These are phyloP conservation scores for Anabas testudineus DNA, from an alignment of 2,797 vertebrate species.

Conservation along the genomic window DNA sequence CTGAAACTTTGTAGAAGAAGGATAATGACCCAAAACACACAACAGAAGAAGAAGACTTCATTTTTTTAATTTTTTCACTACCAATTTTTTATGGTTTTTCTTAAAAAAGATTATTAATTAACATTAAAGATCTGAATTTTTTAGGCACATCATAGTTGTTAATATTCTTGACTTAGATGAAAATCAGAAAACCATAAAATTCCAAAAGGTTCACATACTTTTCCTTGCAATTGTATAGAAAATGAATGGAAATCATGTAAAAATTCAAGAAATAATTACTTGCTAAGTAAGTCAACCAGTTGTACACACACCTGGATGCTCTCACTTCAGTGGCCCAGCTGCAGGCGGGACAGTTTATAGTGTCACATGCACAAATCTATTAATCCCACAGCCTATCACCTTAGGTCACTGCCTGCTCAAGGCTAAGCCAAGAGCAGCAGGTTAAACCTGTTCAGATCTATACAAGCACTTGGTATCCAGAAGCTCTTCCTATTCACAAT, in stretches of 20 bases:
- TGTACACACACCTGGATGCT: conserved; percentile 25
- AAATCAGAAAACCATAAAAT: too few species aligned
- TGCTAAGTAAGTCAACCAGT: conserved; percentile 3
- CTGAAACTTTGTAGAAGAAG: too few species aligned
- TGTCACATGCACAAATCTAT: conserved; percentile 25
- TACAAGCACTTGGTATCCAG: conserved; percentile 47
- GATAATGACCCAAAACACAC: too few species aligned
- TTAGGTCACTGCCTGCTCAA: conserved; percentile 26
- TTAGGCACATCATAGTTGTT: too few species aligned
- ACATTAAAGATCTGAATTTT: too few species aligned
- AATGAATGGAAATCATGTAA: not conserved
- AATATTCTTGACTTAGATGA: too few species aligned
- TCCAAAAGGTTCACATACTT: too few species aligned
- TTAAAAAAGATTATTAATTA: too few species aligned
- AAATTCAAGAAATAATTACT: not conserved
- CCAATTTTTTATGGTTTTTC: too few species aligned
- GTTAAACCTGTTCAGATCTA: conserved; percentile 52
- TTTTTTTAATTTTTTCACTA: too few species aligned
- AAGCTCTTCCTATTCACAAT: conserved; percentile 34
- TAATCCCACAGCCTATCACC: conserved; percentile 17
- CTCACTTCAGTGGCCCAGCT: conserved; percentile 17
- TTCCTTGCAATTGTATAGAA: too few species aligned
- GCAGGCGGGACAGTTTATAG: conserved; percentile 25
- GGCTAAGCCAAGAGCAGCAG: conserved; percentile 37
- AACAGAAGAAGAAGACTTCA: too few species aligned